Evolutionary conservation across 2,113 vertebrate genomes (phyloP), one percentile per base, ranked within the genome.

Genomic region (Planiliza haematocheilus): DNA sequence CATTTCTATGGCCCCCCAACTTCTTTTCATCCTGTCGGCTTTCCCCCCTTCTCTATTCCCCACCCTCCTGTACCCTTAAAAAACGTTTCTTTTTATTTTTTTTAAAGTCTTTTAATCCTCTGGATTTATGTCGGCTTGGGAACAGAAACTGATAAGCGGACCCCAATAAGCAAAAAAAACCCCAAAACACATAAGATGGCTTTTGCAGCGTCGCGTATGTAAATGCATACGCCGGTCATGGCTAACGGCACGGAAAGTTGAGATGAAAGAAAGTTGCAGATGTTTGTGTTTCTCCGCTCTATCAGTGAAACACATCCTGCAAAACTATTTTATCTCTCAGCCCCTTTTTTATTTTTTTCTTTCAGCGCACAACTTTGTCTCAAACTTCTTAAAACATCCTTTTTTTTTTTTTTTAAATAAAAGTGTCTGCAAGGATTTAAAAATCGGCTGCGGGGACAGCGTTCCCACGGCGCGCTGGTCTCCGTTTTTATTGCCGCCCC

Each of bases 61-160:
- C 56, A 10, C 45, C 70, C 74, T 51, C 67, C 69, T 50, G 65
- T 66, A 79, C 73, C 67, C 79, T 70, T 41, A 60, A 65, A 30
- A 89, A 84, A 79, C 34, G 4, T 79, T 65, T n/a, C 16, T 8
- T 50, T 79, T 65, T n/a, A 16, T 8, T 50, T 86, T 91, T 91
- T 93, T 91, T 91, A 60, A 93, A 91, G 76, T 89, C 12, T 74
- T 89, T 93, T 94, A 94, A 93, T 93, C 91, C 94, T 85, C 51
- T 1, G 86, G 88, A 89, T 93, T 90, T 84, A 43, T 90, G 86
- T 78, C 71, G 88, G 84, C 83, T 76, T 85, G 82, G 89, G 83
- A 89, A 73, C 90, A 79, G 79, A 89, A 82, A 73, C 93, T 72
- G 93, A 93, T 93, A 90, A 93, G 88, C 77, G 58, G 88, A 3